These are phyloP conservation scores for Noctua comes DNA, from an alignment of 2,888 invertebrate genomes.

Conservation along the genomic window DNA sequence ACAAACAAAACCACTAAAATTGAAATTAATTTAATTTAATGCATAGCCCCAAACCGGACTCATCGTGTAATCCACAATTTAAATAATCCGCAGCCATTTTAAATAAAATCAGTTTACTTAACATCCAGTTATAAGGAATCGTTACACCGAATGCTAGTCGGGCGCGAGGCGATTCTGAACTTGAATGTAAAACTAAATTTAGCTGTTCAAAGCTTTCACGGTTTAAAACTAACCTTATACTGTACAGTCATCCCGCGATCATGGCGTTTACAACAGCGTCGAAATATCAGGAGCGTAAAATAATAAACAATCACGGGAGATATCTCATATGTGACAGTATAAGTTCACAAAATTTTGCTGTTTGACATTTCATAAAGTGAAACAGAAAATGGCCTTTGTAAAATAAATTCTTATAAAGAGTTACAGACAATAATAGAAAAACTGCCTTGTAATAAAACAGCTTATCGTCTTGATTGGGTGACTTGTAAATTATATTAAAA, in stretches of 20 bases:
- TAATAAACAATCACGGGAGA: too few species aligned
- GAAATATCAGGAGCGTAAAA: too few species aligned
- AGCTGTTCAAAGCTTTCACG: too few species aligned
- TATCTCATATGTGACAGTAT: too few species aligned
- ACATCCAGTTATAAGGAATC: neutral
- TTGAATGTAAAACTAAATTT: neutral
- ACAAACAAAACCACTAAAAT: conserved; percentile 37
- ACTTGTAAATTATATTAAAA: neutral
- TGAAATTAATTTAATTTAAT: conserved; percentile 34
- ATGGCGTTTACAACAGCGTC: too few species aligned
- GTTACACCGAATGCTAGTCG: neutral
- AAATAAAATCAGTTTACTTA: conserved; percentile 52
- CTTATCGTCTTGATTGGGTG: neutral
- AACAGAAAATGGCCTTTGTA: neutral
- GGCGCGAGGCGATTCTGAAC: neutral
- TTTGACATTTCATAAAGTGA: neutral
- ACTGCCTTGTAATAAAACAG: neutral
- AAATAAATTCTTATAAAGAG: neutral
- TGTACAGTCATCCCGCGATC: too few species aligned
- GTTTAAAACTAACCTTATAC: too few species aligned
- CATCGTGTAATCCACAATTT: conserved; percentile 51
- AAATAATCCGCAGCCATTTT: conserved; percentile 48
- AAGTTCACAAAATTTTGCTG: neutral
- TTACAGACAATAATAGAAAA: neutral
- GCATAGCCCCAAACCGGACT: conserved; percentile 23